Evolutionary conservation across 1,140 invertebrate species (phyloP), one percentile per base, ranked within the genome.

Genomic region (Delia radicum): DNA sequence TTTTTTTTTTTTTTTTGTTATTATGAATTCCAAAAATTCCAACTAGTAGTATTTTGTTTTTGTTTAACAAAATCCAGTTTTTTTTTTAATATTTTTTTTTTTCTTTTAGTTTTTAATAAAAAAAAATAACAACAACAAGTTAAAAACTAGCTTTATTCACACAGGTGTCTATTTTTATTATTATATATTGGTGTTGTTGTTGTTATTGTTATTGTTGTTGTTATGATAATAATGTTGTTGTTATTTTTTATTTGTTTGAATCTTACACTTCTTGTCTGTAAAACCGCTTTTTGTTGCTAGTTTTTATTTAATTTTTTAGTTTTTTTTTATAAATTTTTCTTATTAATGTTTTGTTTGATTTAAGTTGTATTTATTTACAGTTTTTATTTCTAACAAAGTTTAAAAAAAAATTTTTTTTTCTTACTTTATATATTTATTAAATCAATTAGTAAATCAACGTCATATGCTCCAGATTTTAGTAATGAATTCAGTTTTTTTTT

Each of bases 201-300:
- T 42, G 37, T 42, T 42, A 42, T n/a, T 42, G 6, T 42, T 42
- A 15, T 42, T 42, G 37, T 42, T 42, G 37, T 42, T 42, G n/a
- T 13, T 42, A 42, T 42, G 37, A 15, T 42, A 42, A 42, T 42
- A 42, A 42, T 15, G 3, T 42, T 42, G 37, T 42, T 42, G 37
- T 42, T 42, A 15, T 15, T 33, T 42, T 37, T 15, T 72, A 29
- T 72, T 72, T 72, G 21, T 37, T 72, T 72, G 24, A 6, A 33
- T 72, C 28, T 71, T 29, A 31, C 26, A 71, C 69, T 72, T 72
- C 29, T 46, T 37, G 18, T 72, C 28, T 18, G 29, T n/a, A 31
- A n/a, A 26, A n/a, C 15, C 31, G 28, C 31, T 72, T 72, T 72
- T 61, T 61, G n/a, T 63, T 18, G n/a, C n/a, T 26, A 63, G 27